These are phyloP conservation scores for Arremon brunneinucha DNA, from an alignment of 2,797 vertebrate genomes.

Conservation along the genomic window DNA sequence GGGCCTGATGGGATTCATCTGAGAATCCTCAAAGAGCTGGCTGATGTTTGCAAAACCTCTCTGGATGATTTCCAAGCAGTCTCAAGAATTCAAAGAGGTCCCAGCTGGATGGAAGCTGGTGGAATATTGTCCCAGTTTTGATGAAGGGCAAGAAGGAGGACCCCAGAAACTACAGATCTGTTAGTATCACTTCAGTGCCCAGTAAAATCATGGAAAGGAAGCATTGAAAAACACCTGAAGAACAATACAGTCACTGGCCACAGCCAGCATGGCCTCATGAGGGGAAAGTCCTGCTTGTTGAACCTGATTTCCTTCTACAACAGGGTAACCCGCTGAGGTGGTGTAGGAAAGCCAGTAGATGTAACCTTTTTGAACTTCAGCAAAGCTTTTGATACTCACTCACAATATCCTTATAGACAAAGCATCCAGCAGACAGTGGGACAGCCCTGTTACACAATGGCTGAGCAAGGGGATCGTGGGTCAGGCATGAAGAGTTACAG, in stretches of 20 bases:
- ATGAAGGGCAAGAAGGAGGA: background rate
- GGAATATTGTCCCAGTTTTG: background rate
- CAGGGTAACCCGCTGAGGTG: background rate
- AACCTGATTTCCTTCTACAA: background rate
- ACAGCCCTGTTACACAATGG: rapidly evolving
- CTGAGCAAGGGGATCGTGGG: background rate
- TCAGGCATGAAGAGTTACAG: background rate
- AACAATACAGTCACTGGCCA: background rate
- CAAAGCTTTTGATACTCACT: background rate
- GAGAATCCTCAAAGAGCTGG: background rate
- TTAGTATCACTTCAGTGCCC: background rate
- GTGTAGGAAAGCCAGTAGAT: background rate
- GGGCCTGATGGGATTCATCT: background rate
- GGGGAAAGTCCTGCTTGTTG: background rate
- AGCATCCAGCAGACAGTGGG: rapidly evolving
- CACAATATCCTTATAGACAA: background rate
- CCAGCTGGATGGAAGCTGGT: background rate
- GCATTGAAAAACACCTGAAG: background rate
- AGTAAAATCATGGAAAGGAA: background rate
- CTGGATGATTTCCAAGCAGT: rapidly evolving
- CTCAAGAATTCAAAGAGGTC: background rate
- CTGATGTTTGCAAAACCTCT: background rate
- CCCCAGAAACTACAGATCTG: background rate
- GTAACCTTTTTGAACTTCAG: background rate
- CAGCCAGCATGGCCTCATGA: rapidly evolving